Conservation (phyloP, 2,113 vertebrate species). For the Circaetus gallicus region DNA sequence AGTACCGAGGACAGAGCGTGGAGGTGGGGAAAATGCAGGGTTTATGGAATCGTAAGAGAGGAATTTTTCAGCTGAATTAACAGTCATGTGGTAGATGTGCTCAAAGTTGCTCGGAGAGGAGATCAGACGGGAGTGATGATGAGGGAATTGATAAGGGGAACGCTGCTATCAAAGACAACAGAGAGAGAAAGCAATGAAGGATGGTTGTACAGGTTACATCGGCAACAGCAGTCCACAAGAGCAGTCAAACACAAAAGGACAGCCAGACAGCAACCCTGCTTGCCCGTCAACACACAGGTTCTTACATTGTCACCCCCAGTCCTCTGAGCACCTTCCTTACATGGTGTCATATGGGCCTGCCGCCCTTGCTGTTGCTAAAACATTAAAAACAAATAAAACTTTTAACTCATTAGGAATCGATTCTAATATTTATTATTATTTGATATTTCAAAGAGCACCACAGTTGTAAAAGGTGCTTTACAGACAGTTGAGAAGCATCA, state of each 20-base stretch:
- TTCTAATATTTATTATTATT: conserved; percentile 63
- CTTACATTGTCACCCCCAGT: conserved; percentile 16
- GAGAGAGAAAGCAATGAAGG: conserved; percentile 63
- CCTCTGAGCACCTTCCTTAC: conserved; percentile 35
- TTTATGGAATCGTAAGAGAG: conserved; percentile 80
- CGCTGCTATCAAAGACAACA: conserved; percentile 78
- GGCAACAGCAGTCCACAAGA: conserved; percentile 7
- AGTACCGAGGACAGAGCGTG: conserved; percentile 75
- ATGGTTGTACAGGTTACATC: conserved; percentile 3
- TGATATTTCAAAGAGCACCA: conserved; percentile 58
- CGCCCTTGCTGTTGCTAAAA: conserved; percentile 18
- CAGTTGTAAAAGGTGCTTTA: conserved; percentile 53
- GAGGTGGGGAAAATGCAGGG: conserved; percentile 77
- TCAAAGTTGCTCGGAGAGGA: conserved; percentile 88
- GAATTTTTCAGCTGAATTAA: conserved; percentile 86
- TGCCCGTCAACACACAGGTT: background rate
- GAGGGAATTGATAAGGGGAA: conserved; percentile 78
- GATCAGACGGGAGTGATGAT: conserved; percentile 79
- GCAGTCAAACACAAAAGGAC: background rate
- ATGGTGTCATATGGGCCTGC: background rate
- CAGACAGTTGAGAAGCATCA: conserved; percentile 56
- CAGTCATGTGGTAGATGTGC: conserved; percentile 91
- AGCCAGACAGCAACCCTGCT: conserved; percentile 41
- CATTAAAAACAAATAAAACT: conserved; percentile 53
- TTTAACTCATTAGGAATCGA: conserved; percentile 49